phyloP scores from a whole-genome alignment of 2,888 invertebrate species.

The Eledone cirrhosa region DNA sequence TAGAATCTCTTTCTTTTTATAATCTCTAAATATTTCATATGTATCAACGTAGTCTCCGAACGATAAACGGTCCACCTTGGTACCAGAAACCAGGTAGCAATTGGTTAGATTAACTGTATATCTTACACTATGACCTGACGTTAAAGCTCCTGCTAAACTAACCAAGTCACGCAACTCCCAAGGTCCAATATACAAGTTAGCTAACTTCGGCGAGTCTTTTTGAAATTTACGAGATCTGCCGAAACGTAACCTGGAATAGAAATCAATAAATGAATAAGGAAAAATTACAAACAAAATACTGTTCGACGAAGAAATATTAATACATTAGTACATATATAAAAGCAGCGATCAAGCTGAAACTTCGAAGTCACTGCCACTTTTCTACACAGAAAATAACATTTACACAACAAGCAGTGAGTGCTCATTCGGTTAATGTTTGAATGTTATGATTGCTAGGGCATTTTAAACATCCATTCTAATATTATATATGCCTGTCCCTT shows the following conservation, averaged over 20 bases:
- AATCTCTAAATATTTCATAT: constrained; percentile 29
- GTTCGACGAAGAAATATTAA: neutral
- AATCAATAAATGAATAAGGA: neutral
- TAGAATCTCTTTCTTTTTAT: neutral
- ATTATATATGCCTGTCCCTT: too few species aligned
- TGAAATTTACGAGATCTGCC: neutral
- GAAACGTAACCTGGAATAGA: neutral
- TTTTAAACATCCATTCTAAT: too few species aligned
- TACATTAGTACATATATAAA: neutral
- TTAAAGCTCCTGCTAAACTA: constrained; percentile 34
- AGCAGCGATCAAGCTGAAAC: neutral
- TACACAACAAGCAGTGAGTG: too few species aligned
- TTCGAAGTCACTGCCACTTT: too few species aligned
- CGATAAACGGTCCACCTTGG: constrained; percentile 33
- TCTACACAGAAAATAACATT: too few species aligned
- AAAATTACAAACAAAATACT: neutral
- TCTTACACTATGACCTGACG: constrained; percentile 36
- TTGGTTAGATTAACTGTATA: constrained; percentile 37
- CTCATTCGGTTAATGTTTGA: too few species aligned
- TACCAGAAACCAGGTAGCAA: constrained; percentile 35
- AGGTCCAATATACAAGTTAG: constrained; percentile 21
- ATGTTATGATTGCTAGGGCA: too few species aligned
- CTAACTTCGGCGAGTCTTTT: constrained; percentile 18
- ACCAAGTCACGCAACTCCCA: constrained; percentile 33
- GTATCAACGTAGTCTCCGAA: constrained; percentile 38